These are phyloP conservation scores for Crotalus tigris DNA, from an alignment of 2,113 vertebrate species.

Conservation along the genomic window DNA sequence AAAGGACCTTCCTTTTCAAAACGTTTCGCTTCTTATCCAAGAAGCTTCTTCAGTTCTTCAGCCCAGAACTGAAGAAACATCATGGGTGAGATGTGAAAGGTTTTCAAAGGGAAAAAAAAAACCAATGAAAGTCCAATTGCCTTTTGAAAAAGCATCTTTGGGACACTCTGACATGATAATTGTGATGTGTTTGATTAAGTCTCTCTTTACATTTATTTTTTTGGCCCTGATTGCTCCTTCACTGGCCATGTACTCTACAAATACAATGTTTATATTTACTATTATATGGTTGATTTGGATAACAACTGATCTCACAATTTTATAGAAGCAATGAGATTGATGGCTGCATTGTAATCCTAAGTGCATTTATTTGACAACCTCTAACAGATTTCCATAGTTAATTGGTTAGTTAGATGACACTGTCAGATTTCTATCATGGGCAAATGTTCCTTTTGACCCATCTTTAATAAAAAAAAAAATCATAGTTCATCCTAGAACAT, in stretches of 20 bases:
- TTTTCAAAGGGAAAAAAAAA: not conserved
- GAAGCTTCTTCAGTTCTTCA: not conserved
- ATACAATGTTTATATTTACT: constrained; percentile 13
- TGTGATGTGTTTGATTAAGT: not conserved
- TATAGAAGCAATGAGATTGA: not conserved
- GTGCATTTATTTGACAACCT: not conserved
- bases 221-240: not conserved
- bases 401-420: not conserved
- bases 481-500: not conserved
- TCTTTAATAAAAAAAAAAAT: not conserved
- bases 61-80: not conserved
- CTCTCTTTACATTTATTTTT: not conserved
- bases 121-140: not conserved
- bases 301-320: not conserved
- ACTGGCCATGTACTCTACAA: not conserved
- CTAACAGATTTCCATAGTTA: not conserved
- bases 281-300: not conserved
- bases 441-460: not conserved
- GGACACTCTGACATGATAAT: not conserved
- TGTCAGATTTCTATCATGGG: not conserved
- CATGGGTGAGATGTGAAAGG: not conserved
- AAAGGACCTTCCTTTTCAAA: not conserved
- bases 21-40: not conserved
- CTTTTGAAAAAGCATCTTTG: not conserved
- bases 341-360: not conserved